phyloP scores from a whole-genome alignment of 2,113 vertebrate species.

The Mastomys natalensis region DNA sequence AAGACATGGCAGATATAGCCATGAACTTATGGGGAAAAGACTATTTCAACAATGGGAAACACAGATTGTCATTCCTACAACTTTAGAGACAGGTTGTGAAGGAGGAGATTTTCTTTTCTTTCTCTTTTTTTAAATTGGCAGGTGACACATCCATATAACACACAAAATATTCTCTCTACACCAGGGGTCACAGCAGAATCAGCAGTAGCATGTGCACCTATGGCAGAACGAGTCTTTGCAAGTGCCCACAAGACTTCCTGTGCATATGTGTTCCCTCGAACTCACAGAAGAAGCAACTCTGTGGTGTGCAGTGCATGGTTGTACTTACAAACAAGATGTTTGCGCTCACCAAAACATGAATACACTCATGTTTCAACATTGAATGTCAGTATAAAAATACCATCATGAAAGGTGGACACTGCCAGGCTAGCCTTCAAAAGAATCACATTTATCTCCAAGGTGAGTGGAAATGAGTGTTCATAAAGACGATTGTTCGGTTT shows the following conservation, averaged over 20 bases:
- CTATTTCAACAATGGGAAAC: no score
- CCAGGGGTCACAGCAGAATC: background rate
- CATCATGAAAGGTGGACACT: background rate
- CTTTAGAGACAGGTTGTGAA: no score
- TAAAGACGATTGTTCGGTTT: background rate
- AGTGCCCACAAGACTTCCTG: background rate
- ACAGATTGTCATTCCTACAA: no score
- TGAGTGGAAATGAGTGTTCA: background rate
- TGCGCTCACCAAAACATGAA: background rate
- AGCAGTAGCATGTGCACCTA: background rate
- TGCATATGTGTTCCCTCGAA: slow-evolving; percentile 20
- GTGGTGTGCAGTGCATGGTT: background rate
- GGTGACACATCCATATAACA: no score
- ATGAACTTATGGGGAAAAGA: no score
- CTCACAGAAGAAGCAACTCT: background rate
- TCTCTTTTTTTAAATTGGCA: no score
- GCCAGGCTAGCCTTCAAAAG: background rate
- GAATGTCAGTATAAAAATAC: slow-evolving; percentile 8
- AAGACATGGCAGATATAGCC: no score
- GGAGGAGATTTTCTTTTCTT: no score
- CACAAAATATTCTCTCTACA: no score
- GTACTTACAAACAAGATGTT: slow-evolving; percentile 7
- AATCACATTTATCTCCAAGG: background rate
- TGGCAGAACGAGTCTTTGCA: background rate
- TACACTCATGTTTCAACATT: background rate